Conservation (phyloP, 2,113 vertebrate genomes). For the Stigmatopora nigra region DNA sequence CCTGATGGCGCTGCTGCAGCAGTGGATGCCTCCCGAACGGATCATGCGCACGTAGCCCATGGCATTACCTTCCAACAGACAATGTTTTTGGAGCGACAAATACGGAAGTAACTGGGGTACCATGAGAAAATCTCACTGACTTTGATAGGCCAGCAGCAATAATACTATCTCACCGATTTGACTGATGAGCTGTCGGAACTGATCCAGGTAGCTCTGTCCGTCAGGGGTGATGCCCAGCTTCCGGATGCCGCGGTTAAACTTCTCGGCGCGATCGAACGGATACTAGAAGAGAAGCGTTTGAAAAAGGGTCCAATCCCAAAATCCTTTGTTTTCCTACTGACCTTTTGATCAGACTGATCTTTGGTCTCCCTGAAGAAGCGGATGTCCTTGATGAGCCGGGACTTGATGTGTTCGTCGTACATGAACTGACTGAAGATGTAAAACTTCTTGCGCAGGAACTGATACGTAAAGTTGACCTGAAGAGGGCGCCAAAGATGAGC, state of each 20-base stretch:
- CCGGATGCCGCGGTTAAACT: conserved; percentile 96
- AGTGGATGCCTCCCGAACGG: conserved; percentile 94
- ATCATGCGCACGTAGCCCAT: conserved; percentile 99
- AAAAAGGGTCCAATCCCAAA: too few relatives aligned
- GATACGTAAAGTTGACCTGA: conserved; percentile 98
- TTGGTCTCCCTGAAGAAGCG: conserved; percentile 98
- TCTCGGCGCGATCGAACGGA: conserved; percentile 96
- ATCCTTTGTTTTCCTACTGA: conserved; percentile 24
- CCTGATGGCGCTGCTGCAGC: conserved; percentile 97
- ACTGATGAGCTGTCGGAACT: conserved; percentile 97
- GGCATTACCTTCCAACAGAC: conserved; percentile 78
- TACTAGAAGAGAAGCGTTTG: conserved; percentile 70
- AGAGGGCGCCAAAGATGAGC: background rate
- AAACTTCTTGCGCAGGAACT: conserved; percentile 97
- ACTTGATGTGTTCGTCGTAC: conserved; percentile 99
- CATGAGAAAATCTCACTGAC: too few relatives aligned
- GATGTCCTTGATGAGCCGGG: conserved; percentile 97
- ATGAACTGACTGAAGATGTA: conserved; percentile 99
- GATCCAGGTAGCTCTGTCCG: conserved; percentile 96
- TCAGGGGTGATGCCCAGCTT: conserved; percentile 95
- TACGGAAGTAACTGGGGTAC: too few relatives aligned
- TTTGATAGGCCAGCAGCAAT: too few relatives aligned
- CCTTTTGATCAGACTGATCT: conserved; percentile 97
- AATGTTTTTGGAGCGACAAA: too few relatives aligned
- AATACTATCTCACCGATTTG: conserved; percentile 81